Evolutionary conservation across 2,113 vertebrate genomes (phyloP), one percentile per base, ranked within the genome.

Genomic region (Ploceus nigricollis): DNA sequence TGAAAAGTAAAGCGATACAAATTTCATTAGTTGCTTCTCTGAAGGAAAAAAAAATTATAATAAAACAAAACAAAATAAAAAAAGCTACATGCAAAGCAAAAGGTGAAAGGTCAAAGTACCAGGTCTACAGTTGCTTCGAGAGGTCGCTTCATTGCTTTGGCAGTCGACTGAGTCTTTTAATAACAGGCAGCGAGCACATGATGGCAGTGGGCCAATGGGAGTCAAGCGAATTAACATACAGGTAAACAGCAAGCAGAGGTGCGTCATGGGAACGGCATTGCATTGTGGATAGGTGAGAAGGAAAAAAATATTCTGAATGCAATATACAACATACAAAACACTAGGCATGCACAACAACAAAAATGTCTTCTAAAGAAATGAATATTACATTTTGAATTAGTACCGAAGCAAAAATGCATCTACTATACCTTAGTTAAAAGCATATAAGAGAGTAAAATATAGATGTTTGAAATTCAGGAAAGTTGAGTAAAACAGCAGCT

Each of bases 171-270:
- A 99, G 99, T 99, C 99, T 99, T 99, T 99, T 98, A 99, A 99
- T 99, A 99, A 99, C 99, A 99, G 99, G 99, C 99, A 99, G 99
- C 99, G 99, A 99, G 99, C 99, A 99, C 99, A 99, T 99, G 99
- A 99, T 99, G 99, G 99, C 99, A 99, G 99, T 99, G 99, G 99
- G 99, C 99, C 99, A 99, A 99, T 99, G 99, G 99, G 99, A 99
- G 99, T 99, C 99, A 99, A 99, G 99, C 99, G 99, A 99, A 99
- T 99, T 99, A 99, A 99, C 99, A 99, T 99, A 99, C 99, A 99
- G 99, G 99, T 99, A 99, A 98, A 99, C 99, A 99, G 99, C 99
- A 99, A 99, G 99, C 99, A 99, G 99, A 99, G 99, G 99, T 99
- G 99, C 99, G 98, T 98, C 98, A 99, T 99, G 99, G 99, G 99